These are phyloP conservation scores for Platycercus adscitus DNA, from an alignment of 2,113 vertebrate species.

Conservation along the genomic window DNA sequence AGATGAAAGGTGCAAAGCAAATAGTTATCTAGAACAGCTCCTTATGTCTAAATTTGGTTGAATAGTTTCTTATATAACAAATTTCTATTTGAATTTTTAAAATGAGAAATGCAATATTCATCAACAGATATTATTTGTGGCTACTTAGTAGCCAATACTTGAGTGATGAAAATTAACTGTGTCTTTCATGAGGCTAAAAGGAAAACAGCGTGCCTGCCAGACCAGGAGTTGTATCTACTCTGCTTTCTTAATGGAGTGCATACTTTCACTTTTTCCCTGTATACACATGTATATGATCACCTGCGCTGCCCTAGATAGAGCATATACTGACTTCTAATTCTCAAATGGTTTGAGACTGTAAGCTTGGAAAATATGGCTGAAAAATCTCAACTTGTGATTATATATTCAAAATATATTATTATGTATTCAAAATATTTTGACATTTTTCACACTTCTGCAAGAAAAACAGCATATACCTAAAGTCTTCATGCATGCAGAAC, in stretches of 20 bases:
- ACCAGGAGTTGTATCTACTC: neutral
- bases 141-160: neutral
- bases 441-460: neutral
- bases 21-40: neutral
- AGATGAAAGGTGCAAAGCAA: neutral
- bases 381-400: neutral
- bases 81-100: neutral
- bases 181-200: neutral
- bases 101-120: neutral
- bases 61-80: neutral
- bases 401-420: too few species aligned
- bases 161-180: neutral
- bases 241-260: neutral
- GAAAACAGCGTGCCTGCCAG: neutral
- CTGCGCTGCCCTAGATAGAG: neutral
- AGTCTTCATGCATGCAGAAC: neutral
- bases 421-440: neutral
- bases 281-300: neutral
- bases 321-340: neutral
- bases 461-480: neutral
- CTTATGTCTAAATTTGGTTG: neutral
- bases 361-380: neutral
- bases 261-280: neutral
- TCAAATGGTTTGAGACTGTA: neutral
- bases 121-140: neutral